phyloP scores from a whole-genome alignment of 1,140 invertebrate genomes.

The Pissodes strobi region DNA sequence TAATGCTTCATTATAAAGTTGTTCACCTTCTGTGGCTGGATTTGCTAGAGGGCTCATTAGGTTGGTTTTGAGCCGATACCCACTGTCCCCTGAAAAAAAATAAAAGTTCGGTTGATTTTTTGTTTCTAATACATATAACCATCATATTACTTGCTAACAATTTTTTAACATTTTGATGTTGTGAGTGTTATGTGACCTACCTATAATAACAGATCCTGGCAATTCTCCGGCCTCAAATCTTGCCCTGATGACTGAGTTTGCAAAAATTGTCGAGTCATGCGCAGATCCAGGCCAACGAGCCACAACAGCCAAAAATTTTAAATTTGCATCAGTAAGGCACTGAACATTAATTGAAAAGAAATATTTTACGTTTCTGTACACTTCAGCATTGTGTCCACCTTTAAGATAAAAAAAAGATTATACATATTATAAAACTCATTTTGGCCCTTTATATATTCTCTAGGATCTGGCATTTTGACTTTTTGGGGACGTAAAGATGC shows the following conservation, averaged over 20 bases:
- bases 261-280: constrained; percentile 52
- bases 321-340: constrained; percentile 39
- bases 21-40: constrained; percentile 37
- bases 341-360: constrained; percentile 54
- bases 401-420: too few relatives aligned
- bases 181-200: too few relatives aligned
- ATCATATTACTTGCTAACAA: too few relatives aligned
- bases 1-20: constrained; percentile 49
- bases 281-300: constrained; percentile 50
- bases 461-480: too few relatives aligned
- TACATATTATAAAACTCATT: too few relatives aligned
- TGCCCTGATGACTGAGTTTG: too few relatives aligned
- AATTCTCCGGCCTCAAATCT: constrained; percentile 33
- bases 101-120: neutral
- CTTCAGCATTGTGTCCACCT: constrained; percentile 36
- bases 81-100: constrained; percentile 40
- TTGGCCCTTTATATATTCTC: too few relatives aligned
- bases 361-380: constrained; percentile 51
- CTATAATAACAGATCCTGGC: constrained; percentile 35
- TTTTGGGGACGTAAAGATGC: too few relatives aligned
- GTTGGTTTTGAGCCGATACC: constrained; percentile 39
- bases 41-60: constrained; percentile 47
- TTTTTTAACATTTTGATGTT: too few relatives aligned
- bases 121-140: neutral
- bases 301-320: constrained; percentile 46